A percentile compares a stretch with the other conserved stretches of the same genome.
Evolutionary conservation across 1,140 invertebrate species (phyloP).

Genomic region (Heliothis subflexa): DNA sequence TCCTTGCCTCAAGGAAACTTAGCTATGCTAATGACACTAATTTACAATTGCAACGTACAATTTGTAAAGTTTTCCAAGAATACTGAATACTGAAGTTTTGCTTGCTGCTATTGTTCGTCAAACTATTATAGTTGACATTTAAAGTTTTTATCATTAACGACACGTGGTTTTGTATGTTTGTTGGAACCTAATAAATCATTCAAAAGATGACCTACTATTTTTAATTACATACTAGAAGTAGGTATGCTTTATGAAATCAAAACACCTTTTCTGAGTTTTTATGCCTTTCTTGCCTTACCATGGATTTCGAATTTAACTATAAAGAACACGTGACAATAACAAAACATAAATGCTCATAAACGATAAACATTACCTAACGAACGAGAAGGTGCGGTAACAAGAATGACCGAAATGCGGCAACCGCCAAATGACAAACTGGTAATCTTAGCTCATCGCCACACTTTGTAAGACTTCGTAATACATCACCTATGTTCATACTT

Average conservation of each 20-base stretch:
- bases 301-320: slow-evolving; percentile 5
- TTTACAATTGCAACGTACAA: slow-evolving; percentile 12
- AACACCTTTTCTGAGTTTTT: too few species aligned
- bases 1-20: slow-evolving; percentile 15
- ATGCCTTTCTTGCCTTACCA: background rate
- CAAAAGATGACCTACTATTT: too few species aligned
- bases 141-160: background rate
- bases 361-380: background rate
- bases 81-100: slow-evolving; percentile 1
- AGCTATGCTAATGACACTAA: slow-evolving; percentile 25
- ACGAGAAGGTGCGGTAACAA: slow-evolving; percentile 25
- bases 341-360: background rate
- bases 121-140: slow-evolving; percentile 3
- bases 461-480: slow-evolving; percentile 10
- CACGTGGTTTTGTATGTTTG: too few species aligned
- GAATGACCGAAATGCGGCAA: slow-evolving; percentile 27
- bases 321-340: slow-evolving; percentile 10
- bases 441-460: slow-evolving; percentile 10
- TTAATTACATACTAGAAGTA: too few species aligned
- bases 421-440: slow-evolving; percentile 10
- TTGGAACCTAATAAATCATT: too few species aligned
- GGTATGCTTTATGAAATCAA: too few species aligned
- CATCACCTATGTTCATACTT: background rate
- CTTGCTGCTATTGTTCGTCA: background rate
- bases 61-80: slow-evolving; percentile 9